These are phyloP conservation scores for Carduelis carduelis DNA, from an alignment of 2,797 vertebrate genomes.

Conservation along the genomic window DNA sequence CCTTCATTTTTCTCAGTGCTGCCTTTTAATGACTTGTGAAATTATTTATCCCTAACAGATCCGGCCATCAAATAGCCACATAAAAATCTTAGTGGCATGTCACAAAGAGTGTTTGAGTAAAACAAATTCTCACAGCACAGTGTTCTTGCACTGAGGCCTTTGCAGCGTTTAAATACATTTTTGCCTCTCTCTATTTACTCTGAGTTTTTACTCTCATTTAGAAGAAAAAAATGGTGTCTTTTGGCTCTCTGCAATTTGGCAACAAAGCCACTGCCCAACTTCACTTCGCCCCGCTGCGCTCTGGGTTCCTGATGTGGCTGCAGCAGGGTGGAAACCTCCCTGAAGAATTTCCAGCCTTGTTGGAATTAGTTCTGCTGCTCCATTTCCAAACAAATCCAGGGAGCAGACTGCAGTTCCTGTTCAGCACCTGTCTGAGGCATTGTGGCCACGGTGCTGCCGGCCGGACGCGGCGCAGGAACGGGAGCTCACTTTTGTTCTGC, in stretches of 20 bases:
- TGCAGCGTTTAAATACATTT: background rate
- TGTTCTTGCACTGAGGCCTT: background rate
- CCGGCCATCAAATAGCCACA: rapidly evolving
- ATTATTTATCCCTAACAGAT: background rate
- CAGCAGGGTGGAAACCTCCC: background rate
- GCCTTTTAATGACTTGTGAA: background rate
- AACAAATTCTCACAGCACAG: background rate
- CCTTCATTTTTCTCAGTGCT: background rate
- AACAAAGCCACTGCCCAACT: rapidly evolving
- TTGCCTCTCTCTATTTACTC: background rate
- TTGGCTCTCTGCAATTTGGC: background rate
- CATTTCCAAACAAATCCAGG: background rate
- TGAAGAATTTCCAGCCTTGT: background rate
- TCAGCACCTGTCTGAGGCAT: slow-evolving; percentile 33
- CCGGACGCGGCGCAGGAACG: background rate
- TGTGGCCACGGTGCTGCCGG: background rate
- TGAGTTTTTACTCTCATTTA: background rate
- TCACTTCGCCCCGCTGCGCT: rapidly evolving
- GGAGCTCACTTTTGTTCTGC: background rate
- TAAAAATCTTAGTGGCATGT: background rate
- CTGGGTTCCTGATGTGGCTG: background rate
- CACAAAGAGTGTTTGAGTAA: background rate
- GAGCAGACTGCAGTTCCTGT: background rate
- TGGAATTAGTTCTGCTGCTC: slow-evolving; percentile 29
- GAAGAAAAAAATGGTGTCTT: background rate